Percentiles rank a stretch among this genome's conserved stretches.
phyloP scores from a whole-genome alignment of 1,140 invertebrate genomes.

The Yoshiicerus persimilis region DNA sequence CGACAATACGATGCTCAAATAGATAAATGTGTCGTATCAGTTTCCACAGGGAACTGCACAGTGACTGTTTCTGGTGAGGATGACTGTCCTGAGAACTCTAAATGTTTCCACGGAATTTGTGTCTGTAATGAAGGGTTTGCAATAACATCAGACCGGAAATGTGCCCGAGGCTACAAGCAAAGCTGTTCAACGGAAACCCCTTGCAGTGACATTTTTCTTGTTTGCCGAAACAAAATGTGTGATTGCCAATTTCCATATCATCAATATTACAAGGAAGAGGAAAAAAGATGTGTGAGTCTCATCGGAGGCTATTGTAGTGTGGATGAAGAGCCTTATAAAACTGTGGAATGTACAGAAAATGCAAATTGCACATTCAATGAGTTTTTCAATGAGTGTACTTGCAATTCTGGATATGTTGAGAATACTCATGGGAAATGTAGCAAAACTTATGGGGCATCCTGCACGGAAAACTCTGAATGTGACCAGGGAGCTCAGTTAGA shows the following conservation, averaged over 20 bases:
- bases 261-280: constrained; percentile 24
- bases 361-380: constrained; percentile 23
- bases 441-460: not conserved
- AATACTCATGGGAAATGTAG: constrained; percentile 18
- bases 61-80: not conserved
- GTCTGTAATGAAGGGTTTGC: not conserved
- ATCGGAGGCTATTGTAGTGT: constrained; percentile 7
- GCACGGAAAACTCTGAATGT: constrained; percentile 7
- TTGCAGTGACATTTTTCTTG: constrained; percentile 12
- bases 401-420: not conserved
- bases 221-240: constrained; percentile 13
- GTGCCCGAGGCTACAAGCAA: not conserved
- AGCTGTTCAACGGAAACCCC: constrained; percentile 5
- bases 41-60: not conserved
- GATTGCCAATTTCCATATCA: constrained; percentile 37
- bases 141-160: not conserved
- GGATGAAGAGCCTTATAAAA: not conserved
- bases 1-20: not conserved
- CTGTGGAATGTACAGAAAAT: constrained; percentile 8
- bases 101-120: not conserved
- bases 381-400: not conserved
- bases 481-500: not conserved
- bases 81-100: not conserved
- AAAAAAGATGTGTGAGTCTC: constrained; percentile 13
- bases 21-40: not conserved